Evolutionary conservation across 2,888 invertebrate species (phyloP).

Genomic region (Drosophila putrida): DNA sequence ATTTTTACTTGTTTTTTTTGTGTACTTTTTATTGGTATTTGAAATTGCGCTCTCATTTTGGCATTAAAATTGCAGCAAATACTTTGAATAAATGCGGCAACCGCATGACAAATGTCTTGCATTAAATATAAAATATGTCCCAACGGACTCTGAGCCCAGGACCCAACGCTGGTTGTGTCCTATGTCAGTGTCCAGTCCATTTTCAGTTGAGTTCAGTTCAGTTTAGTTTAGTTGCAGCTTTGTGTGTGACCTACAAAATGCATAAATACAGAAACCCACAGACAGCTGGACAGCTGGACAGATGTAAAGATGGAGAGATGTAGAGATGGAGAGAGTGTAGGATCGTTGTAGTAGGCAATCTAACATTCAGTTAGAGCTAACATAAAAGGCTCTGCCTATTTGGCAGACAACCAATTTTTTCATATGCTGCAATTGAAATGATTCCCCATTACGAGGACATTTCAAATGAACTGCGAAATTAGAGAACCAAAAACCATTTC

Average conservation of each 20-base stretch:
- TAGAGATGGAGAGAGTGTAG: constrained; percentile 1
- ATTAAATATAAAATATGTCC: constrained; percentile 70
- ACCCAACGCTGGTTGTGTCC: constrained; percentile 13
- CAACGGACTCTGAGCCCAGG: constrained; percentile 36
- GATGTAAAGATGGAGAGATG: not conserved
- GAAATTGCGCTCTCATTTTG: constrained; percentile 69
- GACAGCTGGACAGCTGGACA: not conserved
- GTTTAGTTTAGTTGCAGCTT: constrained; percentile 5
- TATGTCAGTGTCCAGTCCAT: constrained; percentile 34
- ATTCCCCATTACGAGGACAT: not conserved
- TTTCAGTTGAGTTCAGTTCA: constrained; percentile 18
- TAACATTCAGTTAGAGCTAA: constrained; percentile 31
- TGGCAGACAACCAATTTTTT: constrained; percentile 37
- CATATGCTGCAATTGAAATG: constrained; percentile 19
- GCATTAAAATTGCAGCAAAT: constrained; percentile 72
- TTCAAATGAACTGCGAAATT: not conserved
- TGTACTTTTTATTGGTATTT: constrained; percentile 44
- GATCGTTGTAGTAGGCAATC: constrained; percentile 32
- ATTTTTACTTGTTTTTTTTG: constrained; percentile 4
- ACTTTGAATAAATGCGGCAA: constrained; percentile 71
- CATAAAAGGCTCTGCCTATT: constrained; percentile 30
- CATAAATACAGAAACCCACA: constrained; percentile 24
- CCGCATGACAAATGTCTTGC: constrained; percentile 70
- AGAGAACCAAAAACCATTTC: not conserved
- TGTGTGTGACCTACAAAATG: constrained; percentile 48